These are phyloP conservation scores for Azemiops feae DNA, from an alignment of 2,113 vertebrate species.

Conservation along the genomic window DNA sequence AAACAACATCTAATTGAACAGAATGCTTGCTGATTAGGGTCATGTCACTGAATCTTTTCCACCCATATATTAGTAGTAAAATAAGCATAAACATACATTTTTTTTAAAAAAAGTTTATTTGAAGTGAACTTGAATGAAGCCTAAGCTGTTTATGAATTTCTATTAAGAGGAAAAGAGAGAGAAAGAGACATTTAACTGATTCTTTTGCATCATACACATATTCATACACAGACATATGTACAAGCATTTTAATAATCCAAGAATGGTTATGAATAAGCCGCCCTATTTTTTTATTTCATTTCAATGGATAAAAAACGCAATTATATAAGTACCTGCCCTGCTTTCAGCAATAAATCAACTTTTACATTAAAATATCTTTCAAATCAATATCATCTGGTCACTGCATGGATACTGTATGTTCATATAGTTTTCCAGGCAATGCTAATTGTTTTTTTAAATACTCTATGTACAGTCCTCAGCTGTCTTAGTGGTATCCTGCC, in stretches of 20 bases:
- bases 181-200: slow-evolving; percentile 5
- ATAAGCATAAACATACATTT: neutral
- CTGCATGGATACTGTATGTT: neutral
- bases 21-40: neutral
- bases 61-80: neutral
- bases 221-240: neutral
- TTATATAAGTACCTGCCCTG: neutral
- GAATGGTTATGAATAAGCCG: neutral
- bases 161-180: neutral
- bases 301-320: neutral
- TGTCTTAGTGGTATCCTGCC: neutral
- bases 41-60: neutral
- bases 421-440: neutral
- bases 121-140: neutral
- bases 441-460: neutral
- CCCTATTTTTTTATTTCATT: neutral
- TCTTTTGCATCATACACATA: neutral
- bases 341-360: neutral
- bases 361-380: neutral
- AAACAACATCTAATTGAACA: neutral
- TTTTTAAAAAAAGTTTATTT: neutral
- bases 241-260: slow-evolving; percentile 2
- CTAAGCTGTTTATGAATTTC: neutral
- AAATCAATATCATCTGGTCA: neutral
- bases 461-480: neutral